phyloP scores from a whole-genome alignment of 2,797 vertebrate genomes.

The Apodemus agrarius region DNA sequence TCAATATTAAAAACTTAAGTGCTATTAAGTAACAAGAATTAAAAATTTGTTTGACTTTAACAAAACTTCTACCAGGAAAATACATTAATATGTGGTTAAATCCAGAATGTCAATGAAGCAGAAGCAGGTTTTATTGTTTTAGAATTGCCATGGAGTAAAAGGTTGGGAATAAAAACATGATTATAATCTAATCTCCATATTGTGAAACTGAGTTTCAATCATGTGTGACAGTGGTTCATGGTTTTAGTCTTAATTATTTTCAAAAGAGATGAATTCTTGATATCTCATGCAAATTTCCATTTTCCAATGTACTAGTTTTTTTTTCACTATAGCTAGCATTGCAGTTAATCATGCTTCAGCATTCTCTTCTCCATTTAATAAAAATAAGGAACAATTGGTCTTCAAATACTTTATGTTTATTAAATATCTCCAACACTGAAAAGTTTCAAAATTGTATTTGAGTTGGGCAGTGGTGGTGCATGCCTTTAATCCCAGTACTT shows the following conservation, averaged over 20 bases:
- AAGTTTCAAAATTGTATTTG: neutral
- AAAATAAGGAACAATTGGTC: conserved; percentile 11
- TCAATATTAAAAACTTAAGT: neutral
- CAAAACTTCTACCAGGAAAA: neutral
- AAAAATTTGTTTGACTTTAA: neutral
- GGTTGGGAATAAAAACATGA: neutral
- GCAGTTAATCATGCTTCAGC: neutral
- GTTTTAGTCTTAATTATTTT: neutral
- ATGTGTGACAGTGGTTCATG: neutral
- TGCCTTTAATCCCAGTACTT: too few relatives aligned
- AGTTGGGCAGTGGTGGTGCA: too few relatives aligned
- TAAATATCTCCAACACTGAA: neutral
- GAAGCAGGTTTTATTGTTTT: neutral
- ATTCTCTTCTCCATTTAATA: neutral
- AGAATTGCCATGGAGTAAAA: conserved; percentile 14
- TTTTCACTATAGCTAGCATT: neutral
- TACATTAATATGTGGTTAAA: conserved; percentile 17
- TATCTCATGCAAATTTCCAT: neutral
- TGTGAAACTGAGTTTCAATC: neutral
- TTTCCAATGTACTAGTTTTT: neutral
- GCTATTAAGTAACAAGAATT: neutral
- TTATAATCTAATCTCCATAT: neutral
- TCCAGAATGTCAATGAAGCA: neutral
- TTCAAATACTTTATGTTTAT: neutral
- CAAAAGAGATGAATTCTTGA: neutral